Conservation (phyloP, 64 coral and sea anemone genomes). For the Pocillopora damicornis region DNA sequence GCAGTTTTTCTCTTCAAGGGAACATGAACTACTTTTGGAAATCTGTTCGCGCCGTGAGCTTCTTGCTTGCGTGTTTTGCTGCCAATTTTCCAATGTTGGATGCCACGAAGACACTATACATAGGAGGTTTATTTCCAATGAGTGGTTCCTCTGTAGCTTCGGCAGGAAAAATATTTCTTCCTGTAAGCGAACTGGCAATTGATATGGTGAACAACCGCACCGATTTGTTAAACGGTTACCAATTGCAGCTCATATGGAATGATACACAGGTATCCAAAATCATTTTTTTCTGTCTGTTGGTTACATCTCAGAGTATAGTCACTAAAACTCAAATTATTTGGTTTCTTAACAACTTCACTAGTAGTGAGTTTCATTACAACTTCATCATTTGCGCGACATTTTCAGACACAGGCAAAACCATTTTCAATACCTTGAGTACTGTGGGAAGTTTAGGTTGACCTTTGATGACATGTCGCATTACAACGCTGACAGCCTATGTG, state of each 20-base stretch:
- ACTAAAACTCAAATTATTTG: not conserved
- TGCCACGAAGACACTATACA: constrained; percentile 14
- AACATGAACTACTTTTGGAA: constrained; percentile 3
- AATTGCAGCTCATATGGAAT: constrained; percentile 44
- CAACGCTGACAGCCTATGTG: not conserved
- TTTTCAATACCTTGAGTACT: constrained; percentile 12
- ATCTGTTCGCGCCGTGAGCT: not conserved
- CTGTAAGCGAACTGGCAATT: constrained; percentile 48
- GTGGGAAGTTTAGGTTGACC: not conserved
- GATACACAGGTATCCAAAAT: constrained; percentile 66
- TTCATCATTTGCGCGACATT: not conserved
- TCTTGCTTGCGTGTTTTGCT: not conserved
- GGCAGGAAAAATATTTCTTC: constrained; percentile 18
- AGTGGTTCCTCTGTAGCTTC: constrained; percentile 15
- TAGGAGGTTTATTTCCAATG: constrained; percentile 64
- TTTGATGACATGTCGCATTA: not conserved
- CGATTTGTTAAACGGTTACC: constrained; percentile 56
- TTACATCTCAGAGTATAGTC: not conserved
- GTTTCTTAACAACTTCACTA: not conserved
- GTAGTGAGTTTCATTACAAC: not conserved
- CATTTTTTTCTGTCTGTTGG: not conserved
- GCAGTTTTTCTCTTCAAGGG: not conserved
- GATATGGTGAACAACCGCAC: constrained; percentile 56
- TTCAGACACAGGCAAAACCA: not conserved
- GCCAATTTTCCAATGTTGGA: not conserved